Evolutionary conservation across 2,797 vertebrate genomes (phyloP), one percentile per base, ranked within the genome.

Genomic region (Neomorphus geoffroyi): DNA sequence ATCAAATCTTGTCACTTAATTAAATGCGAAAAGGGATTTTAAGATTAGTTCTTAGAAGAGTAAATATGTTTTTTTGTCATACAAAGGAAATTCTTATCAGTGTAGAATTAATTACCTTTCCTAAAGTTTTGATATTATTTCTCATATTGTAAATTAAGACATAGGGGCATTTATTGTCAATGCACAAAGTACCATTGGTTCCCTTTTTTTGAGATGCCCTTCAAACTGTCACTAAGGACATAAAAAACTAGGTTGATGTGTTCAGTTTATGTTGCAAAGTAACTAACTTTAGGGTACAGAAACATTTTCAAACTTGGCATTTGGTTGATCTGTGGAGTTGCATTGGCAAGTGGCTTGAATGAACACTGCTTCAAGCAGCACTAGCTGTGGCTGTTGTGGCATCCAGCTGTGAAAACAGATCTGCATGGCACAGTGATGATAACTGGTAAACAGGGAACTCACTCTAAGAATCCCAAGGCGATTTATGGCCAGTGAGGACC

Each of bases 321-420:
- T 96, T 96, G 92, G 92, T 73, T 97, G 80, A 94, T 95, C 71
- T 81, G 26, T 85, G 56, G 58, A 41, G 32, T 7, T 88, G 35
- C 23, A 22, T 84, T 98, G 96, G 96, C 93, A 97, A 93, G 93
- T 94, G 86, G n/a, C 54, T 96, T 96, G 93, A 96, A 93, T 84
- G 92, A 96, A 41, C 28, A 8, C 74, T 91, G 92, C 62, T 94
- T 96, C 92, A 93, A 94, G 93, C 75, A 91, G 71, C 92, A 19
- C 12, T 84, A 94, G 92, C 88, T 92, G 64, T 92, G 87, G 93
- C 81, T 88, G 87, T 66, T 66, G 73, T 58, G 8, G 48, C 93
- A 96, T 92, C 80, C 92, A 66, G 70, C 86, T 94, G 88, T 93
- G 93, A 79, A 88, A 92, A 56, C 32, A 62, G 77, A 70, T 79